Evolutionary conservation across 92 coral and sea anemone genomes (phyloP).

Genomic region (Parazoanthus atlanticus): DNA sequence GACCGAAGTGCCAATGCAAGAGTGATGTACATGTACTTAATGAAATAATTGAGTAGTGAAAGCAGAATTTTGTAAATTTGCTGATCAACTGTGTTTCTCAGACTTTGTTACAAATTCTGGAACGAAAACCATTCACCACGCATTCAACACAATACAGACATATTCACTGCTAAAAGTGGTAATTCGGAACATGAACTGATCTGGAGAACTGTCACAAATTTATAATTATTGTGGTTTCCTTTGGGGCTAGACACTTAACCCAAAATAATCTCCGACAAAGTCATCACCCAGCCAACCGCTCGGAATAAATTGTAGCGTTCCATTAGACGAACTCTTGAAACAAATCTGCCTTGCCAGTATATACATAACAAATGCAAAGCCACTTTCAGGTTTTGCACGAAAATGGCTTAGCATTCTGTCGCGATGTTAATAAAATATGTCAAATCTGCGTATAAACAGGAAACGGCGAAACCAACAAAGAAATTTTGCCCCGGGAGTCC

Average conservation of each 20-base stretch:
- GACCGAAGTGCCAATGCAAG: not conserved
- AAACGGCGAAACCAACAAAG: constrained; percentile 21
- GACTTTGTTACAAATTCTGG: not conserved
- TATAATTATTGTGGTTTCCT: constrained; percentile 19
- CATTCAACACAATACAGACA: not conserved
- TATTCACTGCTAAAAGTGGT: not conserved
- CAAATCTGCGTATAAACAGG: constrained; percentile 30
- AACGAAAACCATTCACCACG: too few species aligned
- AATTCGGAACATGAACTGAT: not conserved
- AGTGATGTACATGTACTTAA: not conserved
- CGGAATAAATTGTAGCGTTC: not conserved
- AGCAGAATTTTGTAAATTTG: not conserved
- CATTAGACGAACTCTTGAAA: not conserved
- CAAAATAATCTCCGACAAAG: not conserved
- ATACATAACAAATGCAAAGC: not conserved
- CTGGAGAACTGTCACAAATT: not conserved
- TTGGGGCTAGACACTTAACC: not conserved
- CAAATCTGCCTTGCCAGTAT: not conserved
- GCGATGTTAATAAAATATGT: not conserved
- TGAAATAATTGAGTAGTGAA: not conserved
- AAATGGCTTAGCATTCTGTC: not conserved
- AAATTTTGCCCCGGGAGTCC: constrained; percentile 20
- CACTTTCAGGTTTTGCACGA: not conserved
- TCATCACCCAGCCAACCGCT: not conserved
- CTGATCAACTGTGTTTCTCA: not conserved